These are phyloP conservation scores for Solenodon paradoxus DNA, from an alignment of 2,113 vertebrate genomes.

Conservation along the genomic window DNA sequence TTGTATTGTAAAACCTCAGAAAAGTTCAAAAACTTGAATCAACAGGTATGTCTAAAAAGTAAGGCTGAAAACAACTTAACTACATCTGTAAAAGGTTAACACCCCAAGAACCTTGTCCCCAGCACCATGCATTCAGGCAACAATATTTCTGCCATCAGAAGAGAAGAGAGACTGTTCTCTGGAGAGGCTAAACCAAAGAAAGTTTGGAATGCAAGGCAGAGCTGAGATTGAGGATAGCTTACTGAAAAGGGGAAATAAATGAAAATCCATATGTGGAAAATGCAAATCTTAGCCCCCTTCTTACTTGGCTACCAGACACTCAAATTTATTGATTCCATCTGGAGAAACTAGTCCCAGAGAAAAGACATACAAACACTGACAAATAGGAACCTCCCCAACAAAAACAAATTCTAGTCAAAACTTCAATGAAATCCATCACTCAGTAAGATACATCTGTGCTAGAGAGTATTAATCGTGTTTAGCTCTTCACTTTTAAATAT, in stretches of 20 bases:
- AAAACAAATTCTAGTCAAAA: not conserved
- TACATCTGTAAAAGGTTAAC: not conserved
- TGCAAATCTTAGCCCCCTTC: not conserved
- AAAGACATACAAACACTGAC: not conserved
- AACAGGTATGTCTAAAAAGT: not conserved
- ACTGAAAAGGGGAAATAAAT: not conserved
- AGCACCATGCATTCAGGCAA: not conserved
- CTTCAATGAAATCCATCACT: not conserved
- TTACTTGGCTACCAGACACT: not conserved
- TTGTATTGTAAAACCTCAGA: not conserved
- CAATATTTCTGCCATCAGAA: not conserved
- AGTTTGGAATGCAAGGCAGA: not conserved
- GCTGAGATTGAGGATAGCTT: not conserved
- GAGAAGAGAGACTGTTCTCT: not conserved
- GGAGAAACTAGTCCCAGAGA: not conserved
- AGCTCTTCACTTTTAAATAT: not conserved
- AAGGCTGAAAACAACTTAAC: not conserved
- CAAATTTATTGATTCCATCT: not conserved
- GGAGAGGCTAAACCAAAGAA: not conserved
- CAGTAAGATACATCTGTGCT: not conserved
- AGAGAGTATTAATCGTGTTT: not conserved
- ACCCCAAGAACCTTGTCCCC: not conserved
- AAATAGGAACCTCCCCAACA: not conserved
- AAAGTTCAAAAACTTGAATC: not conserved
- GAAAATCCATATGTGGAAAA: not conserved